These are phyloP conservation scores for Coregonus ussuriensis DNA, from an alignment of 2,797 vertebrate genomes.

Conservation along the genomic window DNA sequence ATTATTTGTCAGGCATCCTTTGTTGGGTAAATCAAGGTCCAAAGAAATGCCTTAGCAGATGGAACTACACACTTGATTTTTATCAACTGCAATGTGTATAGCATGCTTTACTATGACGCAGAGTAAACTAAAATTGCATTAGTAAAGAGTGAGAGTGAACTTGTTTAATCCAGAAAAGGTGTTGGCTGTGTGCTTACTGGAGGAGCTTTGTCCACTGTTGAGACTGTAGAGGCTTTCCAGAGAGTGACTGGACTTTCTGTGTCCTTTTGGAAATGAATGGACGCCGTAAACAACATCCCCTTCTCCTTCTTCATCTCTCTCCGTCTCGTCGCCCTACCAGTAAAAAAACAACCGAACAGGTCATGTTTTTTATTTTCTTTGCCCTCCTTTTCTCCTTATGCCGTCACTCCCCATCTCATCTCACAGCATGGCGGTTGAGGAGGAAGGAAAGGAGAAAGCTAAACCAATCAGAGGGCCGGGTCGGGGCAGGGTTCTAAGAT, in stretches of 20 bases:
- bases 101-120: not conserved
- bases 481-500: constrained; percentile 32
- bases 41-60: not conserved
- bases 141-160: constrained; percentile 9
- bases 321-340: constrained; percentile 74
- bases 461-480: constrained; percentile 35
- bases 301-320: constrained; percentile 65
- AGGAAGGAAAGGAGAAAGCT: constrained; percentile 34
- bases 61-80: not conserved
- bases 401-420: constrained; percentile 22
- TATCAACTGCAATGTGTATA: too few species aligned
- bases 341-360: constrained; percentile 20
- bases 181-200: constrained; percentile 80
- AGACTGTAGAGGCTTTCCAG: constrained; percentile 90
- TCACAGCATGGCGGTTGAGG: not conserved
- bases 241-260: constrained; percentile 79
- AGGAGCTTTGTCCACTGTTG: constrained; percentile 87
- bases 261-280: constrained; percentile 62
- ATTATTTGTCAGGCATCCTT: too few species aligned
- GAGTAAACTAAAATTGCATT: not conserved
- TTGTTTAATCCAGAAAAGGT: constrained; percentile 20
- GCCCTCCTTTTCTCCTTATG: not conserved
- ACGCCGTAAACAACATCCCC: constrained; percentile 63
- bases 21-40: not conserved
- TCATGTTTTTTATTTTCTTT: not conserved